phyloP scores from a whole-genome alignment of 2,888 invertebrate species.

The Epinotia demarniana region DNA sequence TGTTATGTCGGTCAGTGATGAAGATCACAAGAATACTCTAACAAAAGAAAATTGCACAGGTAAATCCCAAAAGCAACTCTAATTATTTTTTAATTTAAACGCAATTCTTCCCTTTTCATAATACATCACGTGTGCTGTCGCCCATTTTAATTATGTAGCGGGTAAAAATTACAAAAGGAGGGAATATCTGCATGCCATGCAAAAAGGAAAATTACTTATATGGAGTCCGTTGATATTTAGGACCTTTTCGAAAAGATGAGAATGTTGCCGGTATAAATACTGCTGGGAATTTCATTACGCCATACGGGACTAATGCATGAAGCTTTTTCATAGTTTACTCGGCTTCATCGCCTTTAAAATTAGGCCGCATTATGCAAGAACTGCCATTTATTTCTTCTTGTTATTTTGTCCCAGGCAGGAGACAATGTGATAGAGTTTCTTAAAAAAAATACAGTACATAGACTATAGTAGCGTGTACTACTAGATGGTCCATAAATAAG shows the following conservation, averaged over 20 bases:
- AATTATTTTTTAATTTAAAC: slow-evolving; percentile 29
- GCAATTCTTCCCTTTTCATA: slow-evolving; percentile 10
- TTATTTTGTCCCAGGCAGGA: too few species aligned
- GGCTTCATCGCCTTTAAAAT: slow-evolving; percentile 28
- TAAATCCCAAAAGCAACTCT: slow-evolving; percentile 17
- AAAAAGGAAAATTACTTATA: neutral
- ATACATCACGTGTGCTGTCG: slow-evolving; percentile 28
- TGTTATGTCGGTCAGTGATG: too few species aligned
- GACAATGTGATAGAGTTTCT: too few species aligned
- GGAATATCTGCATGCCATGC: slow-evolving; percentile 3
- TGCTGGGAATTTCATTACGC: slow-evolving; percentile 37
- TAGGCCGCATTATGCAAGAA: slow-evolving; percentile 17
- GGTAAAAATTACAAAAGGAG: slow-evolving; percentile 38
- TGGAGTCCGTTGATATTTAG: neutral
- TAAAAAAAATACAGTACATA: too few species aligned
- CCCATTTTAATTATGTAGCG: slow-evolving; percentile 43
- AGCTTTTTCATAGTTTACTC: slow-evolving; percentile 28
- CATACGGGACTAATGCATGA: slow-evolving; percentile 23
- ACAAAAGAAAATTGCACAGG: neutral
- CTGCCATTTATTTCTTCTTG: neutral
- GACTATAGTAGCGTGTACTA: too few species aligned
- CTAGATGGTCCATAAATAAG: too few species aligned
- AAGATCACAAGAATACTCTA: neutral
- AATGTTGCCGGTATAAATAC: slow-evolving; percentile 22
- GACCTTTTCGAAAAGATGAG: neutral